Evolutionary conservation across 2,888 invertebrate species (phyloP).

Genomic region (Auanema sp.): DNA sequence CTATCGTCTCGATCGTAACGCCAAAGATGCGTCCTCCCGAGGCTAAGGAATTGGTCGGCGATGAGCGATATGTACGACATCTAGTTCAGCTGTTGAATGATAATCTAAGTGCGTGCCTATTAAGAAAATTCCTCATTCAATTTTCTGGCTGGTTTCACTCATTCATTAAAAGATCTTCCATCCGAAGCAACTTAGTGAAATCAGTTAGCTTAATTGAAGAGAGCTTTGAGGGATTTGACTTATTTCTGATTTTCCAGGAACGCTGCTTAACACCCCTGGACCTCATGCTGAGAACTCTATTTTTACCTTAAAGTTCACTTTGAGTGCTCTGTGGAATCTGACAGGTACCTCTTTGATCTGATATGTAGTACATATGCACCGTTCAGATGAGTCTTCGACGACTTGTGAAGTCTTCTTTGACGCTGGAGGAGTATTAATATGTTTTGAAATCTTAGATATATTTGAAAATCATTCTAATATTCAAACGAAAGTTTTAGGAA

Average conservation of each 20-base stretch:
- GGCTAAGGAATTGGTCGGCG: conserved; percentile 74
- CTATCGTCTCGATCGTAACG: conserved; percentile 77
- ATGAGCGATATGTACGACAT: conserved; percentile 70
- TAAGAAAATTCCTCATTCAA: background rate
- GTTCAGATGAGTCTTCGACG: conserved; percentile 75
- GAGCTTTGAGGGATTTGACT: no score
- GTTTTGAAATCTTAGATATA: conserved; percentile 73
- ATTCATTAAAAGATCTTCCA: no score
- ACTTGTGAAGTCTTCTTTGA: conserved; percentile 75
- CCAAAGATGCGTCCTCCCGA: conserved; percentile 74
- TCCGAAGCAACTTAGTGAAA: no score
- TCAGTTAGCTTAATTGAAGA: no score
- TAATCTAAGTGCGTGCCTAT: conserved; percentile 20
- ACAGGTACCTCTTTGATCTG: conserved; percentile 69
- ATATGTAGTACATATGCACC: background rate
- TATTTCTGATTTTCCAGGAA: conserved; percentile 5
- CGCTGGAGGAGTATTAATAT: conserved; percentile 74
- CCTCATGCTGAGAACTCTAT: conserved; percentile 66
- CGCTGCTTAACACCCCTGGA: background rate
- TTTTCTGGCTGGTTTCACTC: no score
- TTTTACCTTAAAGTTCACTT: conserved; percentile 77
- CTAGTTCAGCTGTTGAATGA: conserved; percentile 35
- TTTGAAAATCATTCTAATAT: conserved; percentile 70
- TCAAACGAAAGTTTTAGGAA: conserved; percentile 77
- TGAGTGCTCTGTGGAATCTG: conserved; percentile 79